Evolutionary conservation across 1,140 invertebrate genomes (phyloP).

Genomic region (Periplaneta americana): DNA sequence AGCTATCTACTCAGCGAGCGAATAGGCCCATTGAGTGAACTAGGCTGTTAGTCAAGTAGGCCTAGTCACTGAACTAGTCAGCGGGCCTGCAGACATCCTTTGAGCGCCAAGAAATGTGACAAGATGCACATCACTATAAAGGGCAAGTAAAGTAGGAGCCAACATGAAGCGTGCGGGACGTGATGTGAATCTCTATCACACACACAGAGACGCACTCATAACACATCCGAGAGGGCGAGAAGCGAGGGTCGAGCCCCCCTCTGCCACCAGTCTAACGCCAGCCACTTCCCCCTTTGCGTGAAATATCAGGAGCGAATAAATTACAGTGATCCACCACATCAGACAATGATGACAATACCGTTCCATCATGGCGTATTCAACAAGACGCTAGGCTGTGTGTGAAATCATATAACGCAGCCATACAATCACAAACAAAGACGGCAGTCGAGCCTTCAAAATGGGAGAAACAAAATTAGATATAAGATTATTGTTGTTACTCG

Average conservation of each 20-base stretch:
- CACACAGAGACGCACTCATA: not conserved
- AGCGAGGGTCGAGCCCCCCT: not conserved
- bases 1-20: too few species aligned
- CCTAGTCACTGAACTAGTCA: too few species aligned
- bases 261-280: not conserved
- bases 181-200: not conserved
- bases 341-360: not conserved
- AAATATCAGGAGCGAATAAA: not conserved
- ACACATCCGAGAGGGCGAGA: not conserved
- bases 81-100: not conserved
- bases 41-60: not conserved
- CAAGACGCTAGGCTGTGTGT: not conserved
- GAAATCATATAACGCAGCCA: not conserved
- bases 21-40: too few species aligned
- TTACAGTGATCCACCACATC: not conserved
- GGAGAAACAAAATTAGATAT: not conserved
- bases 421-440: not conserved
- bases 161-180: not conserved
- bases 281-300: not conserved
- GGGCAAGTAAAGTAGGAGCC: not conserved
- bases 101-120: not conserved
- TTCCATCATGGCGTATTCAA: not conserved
- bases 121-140: not conserved
- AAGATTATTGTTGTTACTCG: too few species aligned
- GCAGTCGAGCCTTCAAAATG: not conserved